phyloP scores from a whole-genome alignment of 2,888 invertebrate genomes.

The Lasioglossum figueresi region DNA sequence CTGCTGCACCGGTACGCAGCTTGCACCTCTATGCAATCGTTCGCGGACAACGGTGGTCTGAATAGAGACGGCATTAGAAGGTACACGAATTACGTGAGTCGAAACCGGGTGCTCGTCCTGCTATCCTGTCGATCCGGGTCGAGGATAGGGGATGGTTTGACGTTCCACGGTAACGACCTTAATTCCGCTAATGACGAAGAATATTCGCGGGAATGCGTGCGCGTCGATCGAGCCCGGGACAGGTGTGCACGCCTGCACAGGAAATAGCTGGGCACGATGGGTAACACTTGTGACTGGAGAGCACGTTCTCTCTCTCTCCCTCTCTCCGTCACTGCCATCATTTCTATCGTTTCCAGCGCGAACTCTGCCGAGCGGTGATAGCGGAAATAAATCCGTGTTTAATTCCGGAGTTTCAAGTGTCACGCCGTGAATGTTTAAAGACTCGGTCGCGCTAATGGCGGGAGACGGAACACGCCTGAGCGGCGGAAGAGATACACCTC shows the following conservation, averaged over 20 bases:
- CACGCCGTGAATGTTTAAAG: background rate
- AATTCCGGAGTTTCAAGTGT: background rate
- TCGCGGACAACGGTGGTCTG: slow-evolving; percentile 7
- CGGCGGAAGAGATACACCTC: background rate
- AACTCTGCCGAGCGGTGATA: background rate
- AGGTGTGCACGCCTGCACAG: slow-evolving; percentile 3
- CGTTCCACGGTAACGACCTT: slow-evolving; percentile 50
- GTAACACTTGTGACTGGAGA: slow-evolving; percentile 1
- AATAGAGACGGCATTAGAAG: slow-evolving; percentile 43
- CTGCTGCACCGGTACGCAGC: background rate
- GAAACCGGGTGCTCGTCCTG: background rate
- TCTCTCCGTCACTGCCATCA: background rate
- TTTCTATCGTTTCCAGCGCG: background rate
- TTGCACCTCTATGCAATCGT: slow-evolving; percentile 23
- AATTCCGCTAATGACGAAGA: slow-evolving; percentile 50
- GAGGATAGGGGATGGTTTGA: slow-evolving; percentile 40
- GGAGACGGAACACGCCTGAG: background rate
- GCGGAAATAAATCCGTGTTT: background rate
- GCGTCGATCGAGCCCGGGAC: slow-evolving; percentile 21
- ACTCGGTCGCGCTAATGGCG: background rate
- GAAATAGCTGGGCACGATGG: background rate
- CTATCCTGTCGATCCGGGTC: slow-evolving; percentile 50
- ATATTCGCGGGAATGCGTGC: slow-evolving; percentile 35
- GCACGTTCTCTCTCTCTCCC: background rate
- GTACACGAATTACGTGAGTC: slow-evolving; percentile 34